Conservation (phyloP, 2,888 invertebrate genomes). For the Polydesmus complanatus region DNA sequence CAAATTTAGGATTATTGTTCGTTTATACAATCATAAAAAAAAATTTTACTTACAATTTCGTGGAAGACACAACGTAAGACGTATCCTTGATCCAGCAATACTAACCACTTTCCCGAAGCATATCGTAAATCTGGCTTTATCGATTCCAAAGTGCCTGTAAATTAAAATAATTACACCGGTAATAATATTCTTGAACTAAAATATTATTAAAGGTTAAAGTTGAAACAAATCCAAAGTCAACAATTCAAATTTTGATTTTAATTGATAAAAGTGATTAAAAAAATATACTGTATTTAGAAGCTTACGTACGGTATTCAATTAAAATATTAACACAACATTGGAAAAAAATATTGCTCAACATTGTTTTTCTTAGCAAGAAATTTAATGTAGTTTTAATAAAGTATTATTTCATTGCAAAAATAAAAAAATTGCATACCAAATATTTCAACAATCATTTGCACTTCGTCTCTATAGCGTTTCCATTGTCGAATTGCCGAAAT, state of each 20-base stretch:
- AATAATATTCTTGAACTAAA: too few relatives aligned
- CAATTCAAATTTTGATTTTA: too few relatives aligned
- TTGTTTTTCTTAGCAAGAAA: too few relatives aligned
- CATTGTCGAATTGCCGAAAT: slow-evolving; percentile 1
- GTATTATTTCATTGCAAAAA: too few relatives aligned
- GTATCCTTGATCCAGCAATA: not conserved
- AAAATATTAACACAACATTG: too few relatives aligned
- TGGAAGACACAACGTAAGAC: not conserved
- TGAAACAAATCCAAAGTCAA: too few relatives aligned
- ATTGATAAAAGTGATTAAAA: too few relatives aligned
- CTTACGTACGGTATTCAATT: too few relatives aligned
- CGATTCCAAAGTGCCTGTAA: not conserved
- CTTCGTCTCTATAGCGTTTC: not conserved
- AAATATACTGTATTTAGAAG: too few relatives aligned
- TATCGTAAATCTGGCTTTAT: not conserved
- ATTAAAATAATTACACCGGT: not conserved
- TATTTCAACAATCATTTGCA: slow-evolving; percentile 4
- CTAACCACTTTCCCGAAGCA: not conserved
- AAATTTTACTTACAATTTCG: not conserved
- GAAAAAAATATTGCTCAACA: too few relatives aligned
- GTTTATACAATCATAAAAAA: not conserved
- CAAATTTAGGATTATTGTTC: not conserved
- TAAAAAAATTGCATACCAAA: slow-evolving; percentile 1
- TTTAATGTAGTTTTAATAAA: too few relatives aligned
- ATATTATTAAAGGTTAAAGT: too few relatives aligned